These are phyloP conservation scores for Scarus forsteni DNA, from an alignment of 2,797 vertebrate species.

Conservation along the genomic window DNA sequence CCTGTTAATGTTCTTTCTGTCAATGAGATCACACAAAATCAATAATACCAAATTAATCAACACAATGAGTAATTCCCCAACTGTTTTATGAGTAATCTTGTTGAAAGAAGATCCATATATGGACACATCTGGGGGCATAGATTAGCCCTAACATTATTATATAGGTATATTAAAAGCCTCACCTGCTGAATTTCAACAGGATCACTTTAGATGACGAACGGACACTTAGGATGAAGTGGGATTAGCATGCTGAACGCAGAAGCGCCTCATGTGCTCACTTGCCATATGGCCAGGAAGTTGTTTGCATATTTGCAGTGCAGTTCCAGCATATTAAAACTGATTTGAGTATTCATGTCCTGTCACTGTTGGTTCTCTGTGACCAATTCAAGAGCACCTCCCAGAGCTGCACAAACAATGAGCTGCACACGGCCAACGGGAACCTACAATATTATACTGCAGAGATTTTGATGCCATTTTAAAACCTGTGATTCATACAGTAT, in stretches of 20 bases:
- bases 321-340: constrained; percentile 44
- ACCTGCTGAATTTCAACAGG: constrained; percentile 6
- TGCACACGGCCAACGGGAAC: not conserved
- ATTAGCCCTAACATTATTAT: not conserved
- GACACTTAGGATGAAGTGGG: constrained; percentile 6
- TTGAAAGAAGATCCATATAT: too few species aligned
- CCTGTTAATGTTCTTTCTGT: not conserved
- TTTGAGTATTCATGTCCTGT: not conserved
- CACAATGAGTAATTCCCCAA: not conserved
- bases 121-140: not conserved
- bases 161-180: constrained; percentile 5
- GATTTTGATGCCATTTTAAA: too few species aligned
- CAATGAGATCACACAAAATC: not conserved
- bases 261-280: constrained; percentile 2
- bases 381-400: constrained; percentile 6
- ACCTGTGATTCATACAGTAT: too few species aligned
- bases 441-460: not conserved
- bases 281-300: constrained; percentile 44
- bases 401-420: constrained; percentile 5
- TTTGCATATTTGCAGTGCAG: constrained; percentile 29
- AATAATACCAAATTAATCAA: not conserved
- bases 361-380: not conserved
- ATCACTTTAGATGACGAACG: constrained; percentile 12
- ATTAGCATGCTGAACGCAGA: constrained; percentile 47
- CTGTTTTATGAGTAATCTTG: not conserved